phyloP scores from a whole-genome alignment of 1,140 invertebrate genomes.

The Drosophila neocordata region DNA sequence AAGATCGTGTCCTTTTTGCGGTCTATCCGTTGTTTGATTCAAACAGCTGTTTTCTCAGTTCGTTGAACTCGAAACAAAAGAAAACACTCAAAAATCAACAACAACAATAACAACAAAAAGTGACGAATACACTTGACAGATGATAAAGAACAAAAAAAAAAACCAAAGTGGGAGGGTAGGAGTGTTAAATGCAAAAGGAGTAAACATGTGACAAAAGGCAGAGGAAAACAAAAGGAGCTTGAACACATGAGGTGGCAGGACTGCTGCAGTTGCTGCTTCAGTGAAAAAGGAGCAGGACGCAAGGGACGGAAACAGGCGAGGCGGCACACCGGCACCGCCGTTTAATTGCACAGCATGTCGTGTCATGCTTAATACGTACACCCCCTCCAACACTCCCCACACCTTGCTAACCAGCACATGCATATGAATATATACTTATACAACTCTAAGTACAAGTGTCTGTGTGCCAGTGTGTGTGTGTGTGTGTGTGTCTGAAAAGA shows the following conservation, averaged over 20 bases:
- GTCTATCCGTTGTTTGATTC: neutral
- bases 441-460: neutral
- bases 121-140: conserved; percentile 19
- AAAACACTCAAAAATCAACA: conserved; percentile 21
- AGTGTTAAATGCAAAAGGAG: neutral
- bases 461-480: conserved; percentile 4
- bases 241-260: conserved; percentile 11
- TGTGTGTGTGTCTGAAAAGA: conserved; percentile 36
- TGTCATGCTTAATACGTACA: conserved; percentile 29
- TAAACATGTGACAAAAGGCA: conserved; percentile 28
- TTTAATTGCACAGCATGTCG: conserved; percentile 55
- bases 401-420: neutral
- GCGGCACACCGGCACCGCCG: conserved; percentile 9
- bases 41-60: conserved; percentile 47
- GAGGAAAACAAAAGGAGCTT: conserved; percentile 37
- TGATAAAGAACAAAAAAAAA: conserved; percentile 1
- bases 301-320: conserved; percentile 19
- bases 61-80: conserved; percentile 32
- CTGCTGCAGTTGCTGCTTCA: too few species aligned
- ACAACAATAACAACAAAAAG: neutral
- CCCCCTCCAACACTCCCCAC: neutral
- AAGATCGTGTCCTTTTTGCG: conserved; percentile 33
- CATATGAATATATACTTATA: neutral
- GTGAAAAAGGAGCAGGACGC: too few species aligned
- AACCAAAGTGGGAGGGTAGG: neutral